Conservation (phyloP, 2,797 vertebrate species). For the Phrynocephalus guinanensis region DNA sequence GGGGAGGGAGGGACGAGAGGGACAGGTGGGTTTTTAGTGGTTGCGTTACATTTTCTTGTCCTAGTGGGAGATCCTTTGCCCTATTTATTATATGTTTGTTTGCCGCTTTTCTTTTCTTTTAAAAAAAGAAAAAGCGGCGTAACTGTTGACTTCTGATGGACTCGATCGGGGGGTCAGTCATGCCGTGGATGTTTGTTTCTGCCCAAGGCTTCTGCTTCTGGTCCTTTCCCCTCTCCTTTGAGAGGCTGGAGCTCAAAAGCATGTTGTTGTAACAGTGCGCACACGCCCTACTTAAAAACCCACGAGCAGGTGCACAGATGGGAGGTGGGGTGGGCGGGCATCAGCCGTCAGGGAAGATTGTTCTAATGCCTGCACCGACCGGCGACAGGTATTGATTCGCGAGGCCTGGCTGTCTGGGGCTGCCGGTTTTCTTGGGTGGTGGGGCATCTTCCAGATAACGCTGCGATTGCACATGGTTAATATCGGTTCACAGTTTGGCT, state of each 20-base stretch:
- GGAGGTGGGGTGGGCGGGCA: neutral
- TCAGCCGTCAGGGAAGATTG: slow-evolving; percentile 8
- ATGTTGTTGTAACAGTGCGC: slow-evolving; percentile 2
- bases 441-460: neutral
- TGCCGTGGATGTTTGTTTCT: slow-evolving; percentile 61
- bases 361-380: slow-evolving; percentile 50
- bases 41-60: slow-evolving; percentile 72
- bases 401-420: neutral
- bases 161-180: slow-evolving; percentile 52
- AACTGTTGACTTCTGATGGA: slow-evolving; percentile 64
- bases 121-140: slow-evolving; percentile 51
- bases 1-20: neutral
- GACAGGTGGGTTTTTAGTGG: slow-evolving; percentile 66
- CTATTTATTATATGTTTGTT: slow-evolving; percentile 80
- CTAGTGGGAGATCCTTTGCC: slow-evolving; percentile 71
- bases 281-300: too few relatives aligned
- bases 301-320: slow-evolving; percentile 16
- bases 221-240: slow-evolving; percentile 50
- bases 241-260: slow-evolving; percentile 52
- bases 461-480: neutral
- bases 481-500: slow-evolving; percentile 9
- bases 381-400: neutral
- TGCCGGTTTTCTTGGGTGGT: neutral
- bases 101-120: slow-evolving; percentile 43
- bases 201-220: slow-evolving; percentile 41